These are phyloP conservation scores for Girardinus metallicus DNA, from an alignment of 2,797 vertebrate genomes.

Conservation along the genomic window DNA sequence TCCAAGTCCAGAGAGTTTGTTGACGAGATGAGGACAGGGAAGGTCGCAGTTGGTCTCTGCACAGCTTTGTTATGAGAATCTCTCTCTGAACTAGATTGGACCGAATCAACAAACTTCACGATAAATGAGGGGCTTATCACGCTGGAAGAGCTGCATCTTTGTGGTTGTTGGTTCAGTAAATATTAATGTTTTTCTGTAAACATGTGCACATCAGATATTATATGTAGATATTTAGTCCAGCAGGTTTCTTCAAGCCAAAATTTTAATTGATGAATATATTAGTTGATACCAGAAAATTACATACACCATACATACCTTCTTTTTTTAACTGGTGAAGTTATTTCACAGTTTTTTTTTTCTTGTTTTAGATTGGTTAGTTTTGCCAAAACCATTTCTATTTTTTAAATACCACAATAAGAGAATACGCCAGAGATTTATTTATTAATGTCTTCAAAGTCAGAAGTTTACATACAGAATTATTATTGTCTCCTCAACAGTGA, in stretches of 20 bases:
- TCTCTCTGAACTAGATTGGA: constrained; percentile 49
- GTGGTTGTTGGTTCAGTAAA: neutral
- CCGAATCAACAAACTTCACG: constrained; percentile 45
- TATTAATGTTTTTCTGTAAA: neutral
- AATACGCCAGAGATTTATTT: neutral
- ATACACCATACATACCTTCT: neutral
- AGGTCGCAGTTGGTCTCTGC: constrained; percentile 52
- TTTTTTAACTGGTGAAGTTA: too few relatives aligned
- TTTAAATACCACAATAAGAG: neutral
- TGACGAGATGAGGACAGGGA: constrained; percentile 45
- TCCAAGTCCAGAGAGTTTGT: constrained; percentile 32
- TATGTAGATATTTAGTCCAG: neutral
- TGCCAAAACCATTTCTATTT: neutral
- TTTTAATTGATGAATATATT: neutral
- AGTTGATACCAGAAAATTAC: neutral
- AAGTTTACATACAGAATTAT: neutral
- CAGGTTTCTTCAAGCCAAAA: neutral
- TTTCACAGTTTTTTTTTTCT: neutral
- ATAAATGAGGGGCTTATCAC: constrained; percentile 40
- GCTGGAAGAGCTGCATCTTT: constrained; percentile 23
- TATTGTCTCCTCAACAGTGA: neutral
- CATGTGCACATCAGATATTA: neutral
- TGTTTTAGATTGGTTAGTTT: neutral
- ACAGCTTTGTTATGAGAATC: constrained; percentile 26
- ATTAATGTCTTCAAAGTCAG: neutral